phyloP scores from a whole-genome alignment of 64 coral and sea anemone genomes.

The Platygyra sinensis region DNA sequence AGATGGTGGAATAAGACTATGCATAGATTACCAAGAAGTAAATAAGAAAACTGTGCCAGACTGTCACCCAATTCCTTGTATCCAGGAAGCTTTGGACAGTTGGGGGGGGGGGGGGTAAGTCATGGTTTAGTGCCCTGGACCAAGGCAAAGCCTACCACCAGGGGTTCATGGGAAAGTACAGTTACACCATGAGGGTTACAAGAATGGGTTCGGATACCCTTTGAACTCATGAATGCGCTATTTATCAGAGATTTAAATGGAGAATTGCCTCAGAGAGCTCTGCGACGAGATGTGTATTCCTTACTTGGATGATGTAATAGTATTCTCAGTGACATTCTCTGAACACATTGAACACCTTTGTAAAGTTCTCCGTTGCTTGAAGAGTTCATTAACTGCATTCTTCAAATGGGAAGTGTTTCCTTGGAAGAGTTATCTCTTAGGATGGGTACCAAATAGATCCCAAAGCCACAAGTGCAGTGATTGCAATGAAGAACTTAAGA shows the following conservation, averaged over 20 bases:
- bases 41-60: conserved; percentile 9
- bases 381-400: not conserved
- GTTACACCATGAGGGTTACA: not conserved
- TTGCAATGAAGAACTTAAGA: not conserved
- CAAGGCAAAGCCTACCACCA: not conserved
- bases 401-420: conserved; percentile 35
- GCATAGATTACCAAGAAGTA: conserved; percentile 30
- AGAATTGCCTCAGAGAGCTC: not conserved
- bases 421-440: conserved; percentile 38
- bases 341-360: not conserved
- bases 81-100: too few species aligned
- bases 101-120: not conserved
- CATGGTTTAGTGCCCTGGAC: not conserved
- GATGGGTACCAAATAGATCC: conserved; percentile 37
- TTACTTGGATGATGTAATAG: conserved; percentile 20
- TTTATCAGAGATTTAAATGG: conserved; percentile 39
- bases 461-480: conserved; percentile 3
- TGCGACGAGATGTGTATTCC: conserved; percentile 17
- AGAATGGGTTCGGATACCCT: conserved; percentile 3
- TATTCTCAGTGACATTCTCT: not conserved
- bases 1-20: conserved; percentile 29
- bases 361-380: not conserved
- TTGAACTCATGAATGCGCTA: conserved; percentile 1
- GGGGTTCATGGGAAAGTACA: not conserved
- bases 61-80: too few species aligned